Evolutionary conservation across 1,140 invertebrate genomes (phyloP), one percentile per base, ranked within the genome.

Genomic region (Ceratina calcarata): DNA sequence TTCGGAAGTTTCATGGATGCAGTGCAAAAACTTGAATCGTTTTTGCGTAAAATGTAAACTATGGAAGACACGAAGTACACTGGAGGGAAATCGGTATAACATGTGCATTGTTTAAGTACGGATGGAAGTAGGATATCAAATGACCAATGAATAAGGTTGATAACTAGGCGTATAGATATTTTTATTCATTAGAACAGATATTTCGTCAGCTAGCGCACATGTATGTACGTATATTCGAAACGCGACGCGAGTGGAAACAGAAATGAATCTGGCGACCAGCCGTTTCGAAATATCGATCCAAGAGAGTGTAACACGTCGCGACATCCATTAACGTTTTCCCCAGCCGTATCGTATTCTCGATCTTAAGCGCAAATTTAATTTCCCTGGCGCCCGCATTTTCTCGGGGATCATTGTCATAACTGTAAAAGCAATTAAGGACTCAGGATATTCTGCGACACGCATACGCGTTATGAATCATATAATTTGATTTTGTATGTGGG

Each of bases 281-380:
- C 6, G 13, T 74, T 24, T 4, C 27, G 22, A 57, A 67, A 24
- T 57, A 80, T 83, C 70, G 57, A 80, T 75, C 51, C 37, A 57
- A 7, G 37, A 45, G 37, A 32, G 2, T 18, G 67, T 75, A 74
- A 74, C 69, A 27, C 51, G n/a, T 12, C 64, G 15, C 57, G 3
- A 49, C 13, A 24, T 62, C 53, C 22, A 68, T 61, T 49, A 76
- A 83, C 37, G 22, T 70, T 45, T 45, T 53, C 51, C 55, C 22
- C 18, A 3, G n/a, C 58, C 13, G 49, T 78, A 72, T 64, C 51
- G 24, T 68, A 65, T 51, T n/a, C 69, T 82, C 18, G 51, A 79
- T 82, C 66, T 32, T 66, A 51, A 66, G 27, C 0, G 57, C 51
- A 37, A 57, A 75, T 83, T 69, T 66, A 75, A 73, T 80, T 69